Evolutionary conservation across 1,140 invertebrate species (phyloP).

Genomic region (Lucilia cuprina): DNA sequence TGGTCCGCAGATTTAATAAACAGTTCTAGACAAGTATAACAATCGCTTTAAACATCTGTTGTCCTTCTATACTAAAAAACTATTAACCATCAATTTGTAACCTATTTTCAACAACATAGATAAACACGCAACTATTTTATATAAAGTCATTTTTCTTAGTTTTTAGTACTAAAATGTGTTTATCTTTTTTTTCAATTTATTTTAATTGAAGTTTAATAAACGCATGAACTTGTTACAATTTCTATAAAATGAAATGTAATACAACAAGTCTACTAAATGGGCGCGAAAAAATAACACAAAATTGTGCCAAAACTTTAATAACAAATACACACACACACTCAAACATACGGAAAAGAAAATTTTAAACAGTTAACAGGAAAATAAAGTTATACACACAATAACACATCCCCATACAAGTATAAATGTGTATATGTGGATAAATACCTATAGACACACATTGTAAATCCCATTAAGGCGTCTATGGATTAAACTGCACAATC

Average conservation of each 20-base stretch:
- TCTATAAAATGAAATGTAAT: neutral
- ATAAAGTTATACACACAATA: neutral
- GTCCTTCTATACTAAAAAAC: no score
- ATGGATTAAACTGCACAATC: slow-evolving; percentile 15
- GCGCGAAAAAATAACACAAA: neutral
- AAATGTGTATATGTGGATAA: neutral
- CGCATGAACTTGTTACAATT: neutral
- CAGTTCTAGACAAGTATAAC: no score
- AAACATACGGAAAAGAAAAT: neutral
- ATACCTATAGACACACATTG: neutral
- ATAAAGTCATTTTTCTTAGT: no score
- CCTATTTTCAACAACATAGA: no score
- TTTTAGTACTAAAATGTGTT: neutral
- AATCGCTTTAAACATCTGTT: no score
- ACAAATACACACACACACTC: neutral
- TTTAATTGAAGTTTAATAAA: neutral
- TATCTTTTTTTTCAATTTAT: neutral
- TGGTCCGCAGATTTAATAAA: no score
- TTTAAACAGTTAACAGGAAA: neutral
- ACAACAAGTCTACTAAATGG: neutral
- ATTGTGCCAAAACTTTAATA: slow-evolving; percentile 8
- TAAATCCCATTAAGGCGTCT: slow-evolving; percentile 28
- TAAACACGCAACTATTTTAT: no score
- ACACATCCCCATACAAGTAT: neutral
- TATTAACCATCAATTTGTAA: no score